These are phyloP conservation scores for Lepus townsendii DNA, from an alignment of 2,797 vertebrate genomes.

Conservation along the genomic window DNA sequence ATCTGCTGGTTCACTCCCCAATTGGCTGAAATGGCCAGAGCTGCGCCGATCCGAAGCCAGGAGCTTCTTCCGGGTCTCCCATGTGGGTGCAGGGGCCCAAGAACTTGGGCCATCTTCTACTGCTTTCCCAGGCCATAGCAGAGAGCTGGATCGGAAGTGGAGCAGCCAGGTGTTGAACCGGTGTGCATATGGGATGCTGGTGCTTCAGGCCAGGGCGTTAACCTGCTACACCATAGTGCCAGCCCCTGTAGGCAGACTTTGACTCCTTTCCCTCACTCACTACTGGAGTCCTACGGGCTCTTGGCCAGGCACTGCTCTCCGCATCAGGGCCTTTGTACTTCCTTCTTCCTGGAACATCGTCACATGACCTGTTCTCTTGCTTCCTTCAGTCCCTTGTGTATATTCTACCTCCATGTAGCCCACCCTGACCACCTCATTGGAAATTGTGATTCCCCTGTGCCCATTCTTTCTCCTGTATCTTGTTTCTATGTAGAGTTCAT, in stretches of 20 bases:
- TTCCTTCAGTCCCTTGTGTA: conserved; percentile 11
- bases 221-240: too few relatives aligned
- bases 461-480: neutral
- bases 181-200: too few relatives aligned
- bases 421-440: neutral
- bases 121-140: too few relatives aligned
- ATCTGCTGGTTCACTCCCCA: too few relatives aligned
- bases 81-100: too few relatives aligned
- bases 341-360: neutral
- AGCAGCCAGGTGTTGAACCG: too few relatives aligned
- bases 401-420: neutral
- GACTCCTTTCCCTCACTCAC: neutral
- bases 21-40: too few relatives aligned
- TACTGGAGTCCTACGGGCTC: neutral
- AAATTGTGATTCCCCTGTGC: neutral
- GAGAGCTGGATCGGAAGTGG: too few relatives aligned
- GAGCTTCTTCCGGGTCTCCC: too few relatives aligned
- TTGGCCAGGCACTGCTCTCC: neutral
- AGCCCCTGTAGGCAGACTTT: neutral
- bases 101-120: too few relatives aligned
- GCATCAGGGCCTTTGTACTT: neutral
- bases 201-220: too few relatives aligned
- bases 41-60: too few relatives aligned
- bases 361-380: neutral
- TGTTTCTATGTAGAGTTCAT: neutral